Percentiles rank a stretch among this genome's conserved stretches.
These are phyloP conservation scores for Lutjanus argentimaculatus DNA, from an alignment of 2,797 vertebrate species.

Conservation along the genomic window DNA sequence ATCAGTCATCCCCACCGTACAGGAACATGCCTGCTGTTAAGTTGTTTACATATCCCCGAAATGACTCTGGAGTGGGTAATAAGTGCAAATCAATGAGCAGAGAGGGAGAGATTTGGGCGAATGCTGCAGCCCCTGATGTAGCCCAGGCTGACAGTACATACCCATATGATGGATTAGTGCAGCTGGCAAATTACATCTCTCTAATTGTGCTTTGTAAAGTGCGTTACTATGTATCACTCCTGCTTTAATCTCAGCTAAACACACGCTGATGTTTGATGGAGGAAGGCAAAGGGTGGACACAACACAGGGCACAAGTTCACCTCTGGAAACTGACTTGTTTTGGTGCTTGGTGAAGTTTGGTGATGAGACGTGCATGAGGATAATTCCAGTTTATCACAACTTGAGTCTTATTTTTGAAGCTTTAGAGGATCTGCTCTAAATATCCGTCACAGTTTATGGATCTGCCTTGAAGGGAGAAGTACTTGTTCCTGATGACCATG, in stretches of 20 bases:
- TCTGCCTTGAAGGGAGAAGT: no score
- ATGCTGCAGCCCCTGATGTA: constrained; percentile 71
- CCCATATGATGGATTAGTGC: constrained; percentile 78
- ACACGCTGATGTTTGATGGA: constrained; percentile 30
- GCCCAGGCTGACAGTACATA: constrained; percentile 70
- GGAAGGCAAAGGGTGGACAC: constrained; percentile 18
- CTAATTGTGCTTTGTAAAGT: constrained; percentile 66
- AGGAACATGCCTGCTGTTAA: constrained; percentile 81
- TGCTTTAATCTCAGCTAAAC: constrained; percentile 56
- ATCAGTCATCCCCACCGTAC: constrained; percentile 83
- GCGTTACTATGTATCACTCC: constrained; percentile 44
- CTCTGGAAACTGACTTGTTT: not conserved
- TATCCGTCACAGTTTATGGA: not conserved
- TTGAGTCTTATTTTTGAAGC: not conserved
- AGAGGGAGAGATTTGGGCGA: constrained; percentile 60
- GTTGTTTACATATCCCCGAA: constrained; percentile 86
- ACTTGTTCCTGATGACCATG: no score
- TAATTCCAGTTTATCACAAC: not conserved
- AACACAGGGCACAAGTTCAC: not conserved
- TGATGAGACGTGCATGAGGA: not conserved
- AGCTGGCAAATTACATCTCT: constrained; percentile 71
- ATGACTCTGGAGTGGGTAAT: constrained; percentile 84
- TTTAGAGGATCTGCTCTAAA: not conserved
- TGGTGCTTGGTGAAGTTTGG: not conserved
- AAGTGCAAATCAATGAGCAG: constrained; percentile 81